A percentile compares a stretch with the other conserved stretches of the same genome.
Conservation (phyloP, 2,113 vertebrate genomes). For the Strigops habroptila region DNA sequence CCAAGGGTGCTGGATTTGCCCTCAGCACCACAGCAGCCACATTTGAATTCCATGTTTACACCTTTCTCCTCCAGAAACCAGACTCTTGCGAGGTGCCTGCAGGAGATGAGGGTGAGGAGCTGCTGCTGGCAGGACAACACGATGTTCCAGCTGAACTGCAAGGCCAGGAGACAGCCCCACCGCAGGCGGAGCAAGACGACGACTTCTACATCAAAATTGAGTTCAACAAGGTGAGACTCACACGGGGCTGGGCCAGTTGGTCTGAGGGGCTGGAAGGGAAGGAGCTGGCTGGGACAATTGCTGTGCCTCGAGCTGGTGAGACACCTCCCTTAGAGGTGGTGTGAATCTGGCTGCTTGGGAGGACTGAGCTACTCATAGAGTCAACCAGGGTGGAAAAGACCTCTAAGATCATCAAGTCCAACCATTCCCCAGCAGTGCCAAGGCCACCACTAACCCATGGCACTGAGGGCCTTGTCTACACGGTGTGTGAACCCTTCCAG, state of each 20-base stretch:
- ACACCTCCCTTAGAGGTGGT: background rate
- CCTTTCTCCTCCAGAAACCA: conserved; percentile 10
- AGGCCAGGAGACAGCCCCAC: background rate
- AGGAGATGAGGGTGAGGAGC: conserved; percentile 5
- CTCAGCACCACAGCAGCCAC: background rate
- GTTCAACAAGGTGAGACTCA: background rate
- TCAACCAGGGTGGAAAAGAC: background rate
- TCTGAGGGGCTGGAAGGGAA: background rate
- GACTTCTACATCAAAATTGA: conserved; percentile 5
- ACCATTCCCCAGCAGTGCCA: background rate
- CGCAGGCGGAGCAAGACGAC: background rate
- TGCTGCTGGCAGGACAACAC: conserved; percentile 58
- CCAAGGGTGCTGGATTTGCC: background rate
- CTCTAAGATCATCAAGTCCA: background rate
- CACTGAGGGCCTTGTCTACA: background rate
- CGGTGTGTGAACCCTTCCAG: background rate
- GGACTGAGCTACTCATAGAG: background rate
- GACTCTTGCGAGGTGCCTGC: background rate
- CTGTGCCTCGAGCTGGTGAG: background rate
- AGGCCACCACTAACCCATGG: background rate
- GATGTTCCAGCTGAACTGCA: conserved; percentile 71
- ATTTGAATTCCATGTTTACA: background rate
- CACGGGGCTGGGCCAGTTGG: background rate
- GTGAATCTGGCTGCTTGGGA: background rate
- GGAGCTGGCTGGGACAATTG: background rate